Base-by-base conservation (phyloP, 2,888 invertebrate genomes). In the Mesoligia furuncula region DNA sequence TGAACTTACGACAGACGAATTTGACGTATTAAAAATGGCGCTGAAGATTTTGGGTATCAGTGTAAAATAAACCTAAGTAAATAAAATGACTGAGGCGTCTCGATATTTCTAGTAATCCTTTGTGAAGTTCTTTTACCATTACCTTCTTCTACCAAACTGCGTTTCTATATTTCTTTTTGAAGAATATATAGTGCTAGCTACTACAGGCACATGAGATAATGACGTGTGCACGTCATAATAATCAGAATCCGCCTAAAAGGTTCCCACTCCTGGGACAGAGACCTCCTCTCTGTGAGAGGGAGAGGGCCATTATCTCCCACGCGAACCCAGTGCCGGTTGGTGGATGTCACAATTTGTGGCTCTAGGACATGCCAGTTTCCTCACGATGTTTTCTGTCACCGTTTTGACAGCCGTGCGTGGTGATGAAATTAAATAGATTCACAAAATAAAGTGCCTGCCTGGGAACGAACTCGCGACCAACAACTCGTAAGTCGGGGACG, bases 1-100 rank as follows among this genome's bases (percentile, higher is more conserved):
- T 92, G 91, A 85, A 85, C 70, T 45, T 45, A 51, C 51, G 72
- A 73, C 79, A 74, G 36, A n/a, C 59, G 64, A 68, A 61, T 79
- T 42, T 77, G 72, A 81, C 76, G 87, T 59, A 67, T 79, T 84
- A 73, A 64, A 72, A 81, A 84, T 73, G 31, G 51, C 48, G 15
- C 48, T n/a, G 27, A 15, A 51, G 54, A 66, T 64, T 83, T 81
- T 9, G 51, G 24, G 5, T 36, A n/a, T 20, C 69, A 79, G 66
- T 42, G 45, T 66, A 81, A 80, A 74, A 61, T 59, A 54, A 36
- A 36, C 42, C 24, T 61, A 59, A 79, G 48, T 73, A 66, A 74
- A 36, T 36, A 36, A 36, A 36, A 74, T 80, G 65, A 66, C 11
- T 15, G 42, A 17, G 59, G 42, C n/a, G 20, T 62, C 20, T 24